Base-by-base conservation (phyloP, 2,888 invertebrate species). In the Nomada ferruginata region DNA sequence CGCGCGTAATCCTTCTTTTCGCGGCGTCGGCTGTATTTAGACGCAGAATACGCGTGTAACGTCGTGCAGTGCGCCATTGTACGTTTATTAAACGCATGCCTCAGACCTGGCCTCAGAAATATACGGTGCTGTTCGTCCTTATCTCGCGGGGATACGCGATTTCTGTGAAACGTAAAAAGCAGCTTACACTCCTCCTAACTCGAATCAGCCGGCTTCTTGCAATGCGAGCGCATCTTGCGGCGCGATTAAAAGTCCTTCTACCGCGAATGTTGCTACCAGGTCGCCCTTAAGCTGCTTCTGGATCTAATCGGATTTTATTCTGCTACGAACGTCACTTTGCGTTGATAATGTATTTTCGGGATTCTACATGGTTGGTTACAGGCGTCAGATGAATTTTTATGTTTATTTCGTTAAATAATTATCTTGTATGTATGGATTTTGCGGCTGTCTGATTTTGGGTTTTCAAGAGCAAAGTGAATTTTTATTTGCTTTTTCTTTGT, bases 71-170 rank as follows among this genome's bases (percentile, higher is more conserved):
- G 82, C 55, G 61, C 81, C 70, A 66, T 81, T 85, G 83, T 82
- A 71, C 88, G 85, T 88, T 89, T 89, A 89, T 89, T 89, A 89
- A 89, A 89, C 83, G 85, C 83, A 44, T 52, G 70, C 66, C 69
- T 44, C 65, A 7, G 15, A 50, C 71, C 55, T 64, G 50, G 60
- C 52, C 23, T 29, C 13, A 9, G 61, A 74, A 72, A 84, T 84
- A 68, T 78, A 81, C 64, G 77, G 23, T 20, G 52, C 72, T 81
- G 81, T 83, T 84, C 76, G 73, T 83, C 86, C 79, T 82, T 86
- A 84, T 57, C 63, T 42, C 52, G 59, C 44, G 47, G 18, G 50
- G n/a, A 11, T 20, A 60, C 73, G 79, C 79, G 87, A 87, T 85
- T 85, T 76, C 29, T 44, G 23, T 42, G 68, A 66, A 79, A 83